These are phyloP conservation scores for Pristionchus mayeri DNA, from an alignment of 2,888 invertebrate species.

Conservation along the genomic window DNA sequence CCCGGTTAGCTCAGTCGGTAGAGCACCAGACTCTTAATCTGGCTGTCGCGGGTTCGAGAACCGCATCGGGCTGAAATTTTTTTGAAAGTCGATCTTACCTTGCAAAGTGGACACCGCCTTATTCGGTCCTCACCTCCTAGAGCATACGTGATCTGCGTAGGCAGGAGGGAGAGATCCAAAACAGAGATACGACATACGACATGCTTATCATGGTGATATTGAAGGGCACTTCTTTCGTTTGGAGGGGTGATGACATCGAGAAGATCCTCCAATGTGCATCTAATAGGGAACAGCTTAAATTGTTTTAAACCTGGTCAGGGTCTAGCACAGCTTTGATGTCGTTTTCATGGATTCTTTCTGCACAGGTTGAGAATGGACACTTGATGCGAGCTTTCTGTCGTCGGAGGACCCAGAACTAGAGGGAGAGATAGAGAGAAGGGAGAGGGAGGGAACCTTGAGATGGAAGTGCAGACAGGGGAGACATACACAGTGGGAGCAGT, in stretches of 20 bases:
- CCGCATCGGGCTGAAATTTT: conserved; percentile 57
- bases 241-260: conserved; percentile 59
- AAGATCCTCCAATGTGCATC: conserved; percentile 48
- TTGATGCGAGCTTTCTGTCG: conserved; percentile 58
- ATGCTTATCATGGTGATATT: conserved; percentile 62
- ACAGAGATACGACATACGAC: no score
- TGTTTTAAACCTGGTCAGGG: conserved; percentile 50
- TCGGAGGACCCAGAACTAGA: conserved; percentile 55
- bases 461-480: conserved; percentile 59
- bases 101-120: conserved; percentile 58
- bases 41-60: conserved; percentile 64
- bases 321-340: conserved; percentile 64
- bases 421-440: not conserved
- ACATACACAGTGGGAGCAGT: conserved; percentile 61
- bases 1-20: conserved; percentile 63
- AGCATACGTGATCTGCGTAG: conserved; percentile 26
- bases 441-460: conserved; percentile 54
- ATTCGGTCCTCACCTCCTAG: conserved; percentile 50
- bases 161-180: no score
- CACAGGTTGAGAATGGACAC: conserved; percentile 55
- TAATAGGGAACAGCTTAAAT: not conserved
- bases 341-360: conserved; percentile 60
- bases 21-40: conserved; percentile 65
- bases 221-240: conserved; percentile 55
- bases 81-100: no score